These are phyloP conservation scores for Lumbricus terrestris DNA, from an alignment of 2,888 invertebrate species.

Conservation along the genomic window DNA sequence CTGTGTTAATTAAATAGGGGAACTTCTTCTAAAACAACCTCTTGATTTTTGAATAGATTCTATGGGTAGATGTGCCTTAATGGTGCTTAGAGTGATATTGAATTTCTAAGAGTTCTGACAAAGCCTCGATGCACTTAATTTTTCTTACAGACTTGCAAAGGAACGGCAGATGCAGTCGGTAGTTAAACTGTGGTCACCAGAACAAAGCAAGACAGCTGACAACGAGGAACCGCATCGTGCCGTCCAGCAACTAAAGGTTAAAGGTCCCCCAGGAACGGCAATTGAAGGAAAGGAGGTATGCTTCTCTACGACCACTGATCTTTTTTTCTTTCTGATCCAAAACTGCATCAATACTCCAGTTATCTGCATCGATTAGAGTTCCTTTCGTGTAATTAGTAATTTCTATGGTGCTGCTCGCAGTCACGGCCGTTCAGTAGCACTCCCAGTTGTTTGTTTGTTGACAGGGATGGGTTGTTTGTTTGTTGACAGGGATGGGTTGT, in stretches of 20 bases:
- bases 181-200: background rate
- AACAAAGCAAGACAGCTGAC: background rate
- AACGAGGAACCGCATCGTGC: background rate
- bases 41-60: background rate
- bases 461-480: no score
- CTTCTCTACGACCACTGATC: background rate
- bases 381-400: no score
- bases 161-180: background rate
- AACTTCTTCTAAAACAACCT: background rate
- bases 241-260: background rate
- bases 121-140: background rate
- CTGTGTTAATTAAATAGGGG: background rate
- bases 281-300: conserved; percentile 6
- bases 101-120: background rate
- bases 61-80: background rate
- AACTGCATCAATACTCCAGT: background rate
- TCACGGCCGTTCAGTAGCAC: no score
- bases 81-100: background rate
- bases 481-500: no score
- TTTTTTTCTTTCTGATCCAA: background rate
- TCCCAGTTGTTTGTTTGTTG: no score
- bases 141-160: background rate
- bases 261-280: conserved; percentile 10
- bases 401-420: background rate
- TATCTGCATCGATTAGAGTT: background rate